phyloP scores from a whole-genome alignment of 2,888 invertebrate species.

The Priocnemis perturbator region DNA sequence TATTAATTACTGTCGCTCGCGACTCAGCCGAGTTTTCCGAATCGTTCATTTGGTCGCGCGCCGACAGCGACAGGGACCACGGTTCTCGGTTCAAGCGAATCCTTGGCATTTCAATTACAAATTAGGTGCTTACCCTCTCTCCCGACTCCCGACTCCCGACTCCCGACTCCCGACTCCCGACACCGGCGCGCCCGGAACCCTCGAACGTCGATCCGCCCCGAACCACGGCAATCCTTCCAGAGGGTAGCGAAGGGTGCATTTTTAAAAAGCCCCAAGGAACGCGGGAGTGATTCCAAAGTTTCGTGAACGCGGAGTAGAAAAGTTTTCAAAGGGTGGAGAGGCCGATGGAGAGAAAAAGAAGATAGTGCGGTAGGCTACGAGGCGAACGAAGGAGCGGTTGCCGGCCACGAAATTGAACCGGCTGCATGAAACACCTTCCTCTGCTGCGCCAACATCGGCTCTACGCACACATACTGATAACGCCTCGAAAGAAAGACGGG shows the following conservation, averaged over 20 bases:
- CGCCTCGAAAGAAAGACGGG: conserved; percentile 25
- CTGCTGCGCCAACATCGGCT: no score
- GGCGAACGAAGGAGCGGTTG: conserved; percentile 29
- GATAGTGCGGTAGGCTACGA: conserved; percentile 27
- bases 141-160: no score
- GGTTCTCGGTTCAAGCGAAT: conserved; percentile 32
- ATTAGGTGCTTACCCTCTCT: conserved; percentile 41
- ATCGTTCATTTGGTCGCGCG: conserved; percentile 28
- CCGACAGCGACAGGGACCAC: no score
- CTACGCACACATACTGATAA: no score
- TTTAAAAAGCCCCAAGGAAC: conserved; percentile 53
- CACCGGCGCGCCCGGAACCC: conserved; percentile 4
- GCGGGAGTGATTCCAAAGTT: conserved; percentile 54
- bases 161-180: no score
- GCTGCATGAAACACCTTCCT: no score
- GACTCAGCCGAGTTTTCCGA: conserved; percentile 7
- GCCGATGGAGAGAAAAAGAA: conserved; percentile 2
- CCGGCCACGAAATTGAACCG: conserved; percentile 44
- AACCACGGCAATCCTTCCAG: conserved; percentile 27
- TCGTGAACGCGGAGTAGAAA: conserved; percentile 52
- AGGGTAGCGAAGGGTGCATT: conserved; percentile 48
- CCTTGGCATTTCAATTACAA: conserved; percentile 56
- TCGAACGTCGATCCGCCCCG: conserved; percentile 10
- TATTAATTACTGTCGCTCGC: conserved; percentile 46
- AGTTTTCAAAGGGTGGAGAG: conserved; percentile 46